Conservation (phyloP, 1,140 invertebrate genomes). For the Chionoecetes opilio region DNA sequence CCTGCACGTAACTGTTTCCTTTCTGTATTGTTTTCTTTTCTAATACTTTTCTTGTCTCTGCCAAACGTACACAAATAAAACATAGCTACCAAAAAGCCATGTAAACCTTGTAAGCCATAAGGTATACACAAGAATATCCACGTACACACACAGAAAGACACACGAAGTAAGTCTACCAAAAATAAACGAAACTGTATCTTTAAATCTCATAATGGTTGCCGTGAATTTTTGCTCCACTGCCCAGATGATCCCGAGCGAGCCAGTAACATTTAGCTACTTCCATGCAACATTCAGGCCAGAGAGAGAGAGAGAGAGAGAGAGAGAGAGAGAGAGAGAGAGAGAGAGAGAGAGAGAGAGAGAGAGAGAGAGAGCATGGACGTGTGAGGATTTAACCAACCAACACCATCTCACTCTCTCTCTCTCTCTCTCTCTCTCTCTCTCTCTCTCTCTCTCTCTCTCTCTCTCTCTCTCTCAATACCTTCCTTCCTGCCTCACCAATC, state of each 20-base stretch:
- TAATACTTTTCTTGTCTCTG: too few species aligned
- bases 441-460: background rate
- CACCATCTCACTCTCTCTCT: background rate
- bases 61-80: too few species aligned
- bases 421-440: background rate
- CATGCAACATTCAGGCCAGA: background rate
- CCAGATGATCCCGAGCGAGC: background rate
- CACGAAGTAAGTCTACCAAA: background rate
- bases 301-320: background rate
- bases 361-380: background rate
- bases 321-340: conserved; percentile 27
- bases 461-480: background rate
- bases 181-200: background rate
- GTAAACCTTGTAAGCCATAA: too few species aligned
- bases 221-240: background rate
- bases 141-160: background rate
- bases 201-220: background rate
- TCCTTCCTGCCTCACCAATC: background rate
- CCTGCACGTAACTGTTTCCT: too few species aligned
- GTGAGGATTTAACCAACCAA: background rate
- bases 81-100: too few species aligned
- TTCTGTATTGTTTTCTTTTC: too few species aligned
- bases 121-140: background rate
- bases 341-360: conserved; percentile 27
- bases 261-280: background rate